Conservation (phyloP, 2,888 invertebrate genomes). For the Hydriomena furcata region DNA sequence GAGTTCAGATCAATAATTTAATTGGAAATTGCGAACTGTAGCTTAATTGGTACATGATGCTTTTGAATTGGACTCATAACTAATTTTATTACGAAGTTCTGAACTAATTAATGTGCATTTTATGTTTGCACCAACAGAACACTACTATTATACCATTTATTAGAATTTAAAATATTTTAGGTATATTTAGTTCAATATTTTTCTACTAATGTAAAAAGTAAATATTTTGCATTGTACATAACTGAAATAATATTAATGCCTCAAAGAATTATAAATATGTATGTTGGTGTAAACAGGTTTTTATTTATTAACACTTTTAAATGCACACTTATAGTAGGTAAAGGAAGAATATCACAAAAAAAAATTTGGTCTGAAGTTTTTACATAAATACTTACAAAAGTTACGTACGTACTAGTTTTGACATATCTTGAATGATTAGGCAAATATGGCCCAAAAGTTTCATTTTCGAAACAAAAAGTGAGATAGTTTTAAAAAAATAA, state of each 20-base stretch:
- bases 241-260: conserved; percentile 2
- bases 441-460: neutral
- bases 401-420: too few species aligned
- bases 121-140: neutral
- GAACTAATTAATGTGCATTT: conserved; percentile 1
- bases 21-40: neutral
- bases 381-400: too few species aligned
- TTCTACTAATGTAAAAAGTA: conserved; percentile 43
- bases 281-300: neutral
- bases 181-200: too few species aligned
- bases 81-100: neutral
- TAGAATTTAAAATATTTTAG: neutral
- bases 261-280: conserved; percentile 7
- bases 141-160: neutral
- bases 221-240: conserved; percentile 38
- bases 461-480: conserved; percentile 6
- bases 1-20: neutral
- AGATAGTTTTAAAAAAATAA: conserved; percentile 15
- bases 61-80: neutral
- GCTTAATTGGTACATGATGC: neutral
- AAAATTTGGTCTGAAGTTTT: neutral
- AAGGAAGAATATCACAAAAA: neutral
- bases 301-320: neutral
- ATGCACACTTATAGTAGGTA: neutral
- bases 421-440: neutral